Evolutionary conservation across 2,888 invertebrate genomes (phyloP), one percentile per base, ranked within the genome.

Genomic region (Bellardia bayeri): DNA sequence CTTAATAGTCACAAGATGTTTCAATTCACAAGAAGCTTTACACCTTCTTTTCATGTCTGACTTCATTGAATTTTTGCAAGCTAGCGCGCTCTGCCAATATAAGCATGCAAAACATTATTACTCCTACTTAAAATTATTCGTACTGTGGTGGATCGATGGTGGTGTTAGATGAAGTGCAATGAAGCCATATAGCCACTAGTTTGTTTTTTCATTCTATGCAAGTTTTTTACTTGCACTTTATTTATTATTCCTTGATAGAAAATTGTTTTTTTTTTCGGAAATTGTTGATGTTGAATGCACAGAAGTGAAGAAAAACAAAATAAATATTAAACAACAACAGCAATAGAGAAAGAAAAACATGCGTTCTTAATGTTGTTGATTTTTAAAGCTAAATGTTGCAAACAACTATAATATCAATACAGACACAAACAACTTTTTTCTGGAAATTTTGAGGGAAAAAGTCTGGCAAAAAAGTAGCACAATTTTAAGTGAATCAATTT

Each of bases 1-100:
- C 90, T 90, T 90, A 90, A 90, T 90, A 90, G 90, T 88, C 86
- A 80, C 89, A 90, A 90, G 90, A 90, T 90, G 91, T 91, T 90
- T 89, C 89, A 89, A 89, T 90, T 89, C 89, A 79, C 89, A 88
- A 85, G 88, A 87, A 89, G 86, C 89, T 89, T 90, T 89, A 84
- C 89, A 86, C 89, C 88, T 88, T 82, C 78, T 87, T 82, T 79
- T 68, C 68, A 69, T 79, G 75, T 83, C 81, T 80, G 64, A 76
- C 85, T 84, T 85, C 76, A 82, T 82, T 80, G 88, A 82, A 89
- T 82, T 82, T 63, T 66, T 72, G 16, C 42, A 4, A 66, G 51
- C 13, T 13, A 80, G 54, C 13, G 13, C 75, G 54, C 6, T 37
- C 64, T 76, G 76, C 61, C 82, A 58, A 69, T 64, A 13, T 13